phyloP scores from a whole-genome alignment of 1,140 invertebrate species.

The Caerostris extrusa region DNA sequence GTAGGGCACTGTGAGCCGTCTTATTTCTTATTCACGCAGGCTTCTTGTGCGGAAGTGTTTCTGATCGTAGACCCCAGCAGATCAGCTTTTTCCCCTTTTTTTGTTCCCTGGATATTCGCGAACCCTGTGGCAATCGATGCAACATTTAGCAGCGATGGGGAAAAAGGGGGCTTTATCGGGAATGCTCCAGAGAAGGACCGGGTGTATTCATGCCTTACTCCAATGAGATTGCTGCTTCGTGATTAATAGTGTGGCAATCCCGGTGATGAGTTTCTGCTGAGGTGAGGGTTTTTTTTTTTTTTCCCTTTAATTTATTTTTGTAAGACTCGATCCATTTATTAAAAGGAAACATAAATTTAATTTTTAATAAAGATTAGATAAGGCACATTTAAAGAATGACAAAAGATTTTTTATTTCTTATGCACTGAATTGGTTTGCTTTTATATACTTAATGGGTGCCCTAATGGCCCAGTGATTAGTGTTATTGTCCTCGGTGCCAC shows the following conservation, averaged over 20 bases:
- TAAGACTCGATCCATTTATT: too few species aligned
- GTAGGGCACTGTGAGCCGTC: not conserved
- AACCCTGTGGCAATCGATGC: slow-evolving; percentile 25
- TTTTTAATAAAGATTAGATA: too few species aligned
- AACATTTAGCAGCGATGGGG: slow-evolving; percentile 17
- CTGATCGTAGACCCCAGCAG: not conserved
- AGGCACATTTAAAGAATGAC: too few species aligned
- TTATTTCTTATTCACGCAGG: slow-evolving; percentile 62
- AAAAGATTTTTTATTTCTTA: too few species aligned
- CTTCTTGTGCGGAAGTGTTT: slow-evolving; percentile 17
- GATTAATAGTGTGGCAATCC: not conserved
- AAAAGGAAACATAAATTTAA: too few species aligned
- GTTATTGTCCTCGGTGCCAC: too few species aligned
- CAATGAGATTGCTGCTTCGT: not conserved
- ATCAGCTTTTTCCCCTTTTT: not conserved
- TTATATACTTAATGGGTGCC: too few species aligned
- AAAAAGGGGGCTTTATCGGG: not conserved
- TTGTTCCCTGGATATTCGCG: not conserved
- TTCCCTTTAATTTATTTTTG: too few species aligned
- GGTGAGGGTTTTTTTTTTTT: too few species aligned
- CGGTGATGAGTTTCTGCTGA: too few species aligned
- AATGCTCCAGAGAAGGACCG: not conserved
- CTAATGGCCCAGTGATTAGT: too few species aligned
- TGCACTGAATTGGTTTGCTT: too few species aligned
- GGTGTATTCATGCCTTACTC: not conserved